phyloP scores from a whole-genome alignment of 2,888 invertebrate genomes.

The Bursaphelenchus okinawaensis region DNA sequence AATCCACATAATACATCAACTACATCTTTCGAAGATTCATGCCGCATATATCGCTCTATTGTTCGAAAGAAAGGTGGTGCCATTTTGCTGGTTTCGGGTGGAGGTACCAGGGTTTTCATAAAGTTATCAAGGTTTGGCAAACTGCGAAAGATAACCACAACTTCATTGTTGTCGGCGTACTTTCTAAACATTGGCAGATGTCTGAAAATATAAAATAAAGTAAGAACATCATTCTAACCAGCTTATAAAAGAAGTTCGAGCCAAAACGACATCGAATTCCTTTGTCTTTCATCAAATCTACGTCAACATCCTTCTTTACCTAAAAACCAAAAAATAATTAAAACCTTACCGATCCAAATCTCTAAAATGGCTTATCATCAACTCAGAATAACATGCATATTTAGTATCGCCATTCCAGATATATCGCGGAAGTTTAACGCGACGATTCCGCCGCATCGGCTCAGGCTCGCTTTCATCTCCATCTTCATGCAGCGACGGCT shows the following conservation, averaged over 20 bases:
- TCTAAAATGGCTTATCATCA: neutral
- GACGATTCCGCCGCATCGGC: neutral
- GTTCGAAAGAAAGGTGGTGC: neutral
- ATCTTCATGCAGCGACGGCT: neutral
- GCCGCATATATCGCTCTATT: neutral
- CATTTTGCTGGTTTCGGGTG: neutral
- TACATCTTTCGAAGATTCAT: neutral
- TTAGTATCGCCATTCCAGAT: neutral
- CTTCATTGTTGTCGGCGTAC: neutral
- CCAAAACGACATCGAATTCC: too few species aligned
- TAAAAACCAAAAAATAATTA: neutral
- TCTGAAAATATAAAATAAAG: neutral
- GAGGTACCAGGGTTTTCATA: neutral
- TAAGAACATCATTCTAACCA: too few species aligned
- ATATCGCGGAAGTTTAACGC: neutral
- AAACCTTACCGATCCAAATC: neutral
- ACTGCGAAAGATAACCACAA: neutral
- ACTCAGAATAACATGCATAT: neutral
- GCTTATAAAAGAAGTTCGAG: too few species aligned
- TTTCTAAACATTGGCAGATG: neutral
- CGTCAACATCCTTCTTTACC: too few species aligned
- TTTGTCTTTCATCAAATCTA: too few species aligned
- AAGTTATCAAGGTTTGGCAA: neutral
- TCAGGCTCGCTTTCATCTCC: neutral
- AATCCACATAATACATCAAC: neutral